Base-by-base conservation (phyloP, 2,888 invertebrate species). In the Zootermopsis nevadensis region DNA sequence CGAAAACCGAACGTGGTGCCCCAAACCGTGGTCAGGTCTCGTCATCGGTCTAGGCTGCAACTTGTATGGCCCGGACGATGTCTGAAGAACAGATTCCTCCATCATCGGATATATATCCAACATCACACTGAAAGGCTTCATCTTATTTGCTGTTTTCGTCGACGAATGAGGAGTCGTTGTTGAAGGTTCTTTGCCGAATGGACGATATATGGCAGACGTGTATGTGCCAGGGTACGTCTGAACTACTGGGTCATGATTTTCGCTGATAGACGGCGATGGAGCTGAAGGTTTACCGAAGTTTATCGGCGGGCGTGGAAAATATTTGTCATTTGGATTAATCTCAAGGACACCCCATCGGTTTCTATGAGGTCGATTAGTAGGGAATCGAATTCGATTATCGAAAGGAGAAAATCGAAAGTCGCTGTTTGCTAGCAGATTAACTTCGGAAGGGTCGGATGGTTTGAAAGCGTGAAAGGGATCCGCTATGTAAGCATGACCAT, bases 401-500 rank as follows among this genome's bases (percentile, higher is more conserved):
- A 69, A 24, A 35, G 74, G 74, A 22, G 74, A 30, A 38, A 80
- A 80, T 4, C 80, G 42, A 24, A 67, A 66, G 35, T 82, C 77
- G 42, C 82, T 83, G 67, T 94, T 92, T 4, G 95, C 95, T 86
- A 95, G 87, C 67, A 95, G 89, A 89, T 95, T 95, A 0, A 95
- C 30, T 76, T 82, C 76, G 3, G 79, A 67, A 19, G 83, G 83
- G 31, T 83, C 80, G 1, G 53, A 27, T 0, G 95, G 95, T 87
- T 94, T 95, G 87, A 92, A 95, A 2, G 91, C 92, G 87, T 92
- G 93, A 85, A 95, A 91, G 30, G 94, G 94, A 88, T 95, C 95
- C 77, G 89, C 88, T 83, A 89, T 88, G 83, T 90, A 87, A 33
- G 87, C 83, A 19, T 87, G 85, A 0, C 88, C 85, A 83, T 87